Evolutionary conservation across 2,113 vertebrate genomes (phyloP), one percentile per base, ranked within the genome.

Genomic region (Varanus salvator): DNA sequence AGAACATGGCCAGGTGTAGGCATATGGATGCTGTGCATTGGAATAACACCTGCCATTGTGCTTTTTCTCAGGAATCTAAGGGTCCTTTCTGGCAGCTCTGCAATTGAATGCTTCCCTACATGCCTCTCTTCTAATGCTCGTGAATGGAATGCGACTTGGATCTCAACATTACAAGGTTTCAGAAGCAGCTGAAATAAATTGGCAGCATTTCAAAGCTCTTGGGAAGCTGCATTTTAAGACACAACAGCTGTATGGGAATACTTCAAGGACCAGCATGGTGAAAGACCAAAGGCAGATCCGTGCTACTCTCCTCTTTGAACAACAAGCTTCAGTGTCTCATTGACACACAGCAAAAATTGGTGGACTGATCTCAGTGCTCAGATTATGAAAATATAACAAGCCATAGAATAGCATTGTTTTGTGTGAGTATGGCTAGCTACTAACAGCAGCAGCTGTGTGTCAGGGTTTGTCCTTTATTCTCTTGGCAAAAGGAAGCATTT

Each of bases 41-140:
- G 57, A 76, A 25, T 94, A 94, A 95, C 89, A n/a, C n/a, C 50
- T 85, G 74, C 74, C 74, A 0, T 93, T 6, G 77, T 84, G 3
- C 60, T 95, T 86, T 72, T 50, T 95, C 97, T 91, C 77, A 97
- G 97, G 95, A 88, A 72, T 88, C 81, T 25, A 91, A 66, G 85
- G 86, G 90, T 52, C 86, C 57, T 74, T 0, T 84, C 87, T 68
- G 87, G 85, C 92, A 90, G 64, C 87, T 84, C 6, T 77, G 44
- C 91, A 94, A 85, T 72, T 71, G 89, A 89, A 44, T 31, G 66
- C 88, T 90, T 88, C 66, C 78, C 64, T 66, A 66, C 12, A 0
- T 66, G 9, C 76, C 88, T 71, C 80, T 31, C 78, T 80, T 50
- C 89, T 31, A 82, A 87, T 82, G 76, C 86, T 91, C 89, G 80